Evolutionary conservation across 1,140 invertebrate species (phyloP).

Genomic region (Schlechtendalia chinensis): DNA sequence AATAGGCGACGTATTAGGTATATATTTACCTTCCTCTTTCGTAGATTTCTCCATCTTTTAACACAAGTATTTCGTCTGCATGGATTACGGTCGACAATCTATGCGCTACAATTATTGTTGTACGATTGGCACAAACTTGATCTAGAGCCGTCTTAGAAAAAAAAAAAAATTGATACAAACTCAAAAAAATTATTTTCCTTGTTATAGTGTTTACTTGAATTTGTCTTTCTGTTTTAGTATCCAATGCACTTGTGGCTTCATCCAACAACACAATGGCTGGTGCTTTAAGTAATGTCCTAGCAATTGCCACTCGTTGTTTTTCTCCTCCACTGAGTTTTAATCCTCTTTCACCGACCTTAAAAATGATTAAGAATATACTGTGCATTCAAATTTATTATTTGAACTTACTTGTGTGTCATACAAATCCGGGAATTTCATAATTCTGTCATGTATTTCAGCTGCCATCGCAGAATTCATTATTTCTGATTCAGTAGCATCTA

Average conservation of each 20-base stretch:
- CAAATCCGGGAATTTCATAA: conserved; percentile 80
- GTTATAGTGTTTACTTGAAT: conserved; percentile 63
- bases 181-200: neutral
- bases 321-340: conserved; percentile 82
- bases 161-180: conserved; percentile 29
- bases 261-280: conserved; percentile 84
- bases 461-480: conserved; percentile 83
- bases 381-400: neutral
- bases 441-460: conserved; percentile 92
- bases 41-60: conserved; percentile 86
- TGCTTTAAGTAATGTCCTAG: conserved; percentile 82
- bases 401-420: conserved; percentile 69
- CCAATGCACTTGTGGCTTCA: conserved; percentile 84
- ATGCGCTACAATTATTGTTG: conserved; percentile 90
- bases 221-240: conserved; percentile 80
- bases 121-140: conserved; percentile 77
- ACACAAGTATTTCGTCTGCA: conserved; percentile 87
- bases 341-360: conserved; percentile 75
- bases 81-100: conserved; percentile 89
- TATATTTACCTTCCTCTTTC: conserved; percentile 75
- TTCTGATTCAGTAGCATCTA: conserved; percentile 75
- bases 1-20: neutral
- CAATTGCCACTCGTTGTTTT: conserved; percentile 91
- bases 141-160: conserved; percentile 66
- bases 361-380: conserved; percentile 28